Conservation (phyloP, 2,113 vertebrate species). For the Serinus canaria region DNA sequence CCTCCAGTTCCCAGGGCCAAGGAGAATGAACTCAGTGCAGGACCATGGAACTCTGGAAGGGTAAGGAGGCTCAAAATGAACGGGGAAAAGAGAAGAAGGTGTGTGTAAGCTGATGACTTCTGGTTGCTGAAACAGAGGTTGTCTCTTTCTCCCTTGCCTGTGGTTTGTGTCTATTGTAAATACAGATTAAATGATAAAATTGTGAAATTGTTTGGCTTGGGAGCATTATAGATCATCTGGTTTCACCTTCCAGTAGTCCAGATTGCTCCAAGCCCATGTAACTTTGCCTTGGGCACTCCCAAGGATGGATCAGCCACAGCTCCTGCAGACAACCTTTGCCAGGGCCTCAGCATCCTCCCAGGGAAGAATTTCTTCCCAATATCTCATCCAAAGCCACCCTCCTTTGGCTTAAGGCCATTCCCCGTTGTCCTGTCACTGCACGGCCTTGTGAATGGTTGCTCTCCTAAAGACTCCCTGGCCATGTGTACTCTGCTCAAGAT, state of each 20-base stretch:
- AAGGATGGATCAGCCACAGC: neutral
- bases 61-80: constrained; percentile 62
- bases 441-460: neutral
- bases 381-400: neutral
- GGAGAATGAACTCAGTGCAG: constrained; percentile 85
- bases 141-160: neutral
- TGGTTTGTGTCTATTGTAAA: neutral
- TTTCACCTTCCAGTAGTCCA: neutral
- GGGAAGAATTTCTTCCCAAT: neutral
- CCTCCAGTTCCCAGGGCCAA: constrained; percentile 82
- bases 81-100: neutral
- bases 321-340: neutral
- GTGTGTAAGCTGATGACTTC: neutral
- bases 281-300: neutral
- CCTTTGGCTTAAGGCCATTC: neutral
- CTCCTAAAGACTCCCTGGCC: neutral
- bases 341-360: neutral
- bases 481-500: fast-evolving
- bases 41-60: constrained; percentile 86
- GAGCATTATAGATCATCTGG: fast-evolving
- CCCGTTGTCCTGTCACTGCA: neutral
- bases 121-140: neutral
- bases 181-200: neutral
- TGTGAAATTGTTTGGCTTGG: neutral
- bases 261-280: neutral